These are phyloP conservation scores for Hetaerina americana DNA, from an alignment of 1,140 invertebrate genomes.

Conservation along the genomic window DNA sequence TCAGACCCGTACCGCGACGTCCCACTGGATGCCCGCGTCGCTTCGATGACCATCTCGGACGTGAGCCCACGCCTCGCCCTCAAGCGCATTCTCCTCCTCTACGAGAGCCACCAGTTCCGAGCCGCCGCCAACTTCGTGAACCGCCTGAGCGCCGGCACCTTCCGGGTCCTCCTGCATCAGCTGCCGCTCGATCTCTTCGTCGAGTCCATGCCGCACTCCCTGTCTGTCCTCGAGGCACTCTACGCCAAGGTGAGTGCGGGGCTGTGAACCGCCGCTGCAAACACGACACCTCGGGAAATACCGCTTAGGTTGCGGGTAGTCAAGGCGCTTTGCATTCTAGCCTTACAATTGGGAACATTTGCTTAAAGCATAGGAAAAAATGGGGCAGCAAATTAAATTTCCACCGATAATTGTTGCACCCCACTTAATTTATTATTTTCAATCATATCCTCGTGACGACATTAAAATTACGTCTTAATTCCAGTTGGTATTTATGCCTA, in stretches of 20 bases:
- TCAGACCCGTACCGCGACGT: background rate
- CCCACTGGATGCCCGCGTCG: slow-evolving; percentile 23
- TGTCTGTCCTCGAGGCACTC: slow-evolving; percentile 72
- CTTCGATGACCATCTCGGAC: slow-evolving; percentile 40
- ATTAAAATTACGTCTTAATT: no score
- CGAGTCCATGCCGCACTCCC: slow-evolving; percentile 72
- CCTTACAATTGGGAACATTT: no score
- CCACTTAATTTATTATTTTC: no score
- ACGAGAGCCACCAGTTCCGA: slow-evolving; percentile 62
- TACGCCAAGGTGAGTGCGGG: slow-evolving; percentile 52
- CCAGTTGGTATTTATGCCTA: no score
- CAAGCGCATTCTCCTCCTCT: slow-evolving; percentile 54
- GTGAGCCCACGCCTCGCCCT: slow-evolving; percentile 60
- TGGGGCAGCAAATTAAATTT: no score
- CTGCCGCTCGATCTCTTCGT: slow-evolving; percentile 75
- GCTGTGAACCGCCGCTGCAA: no score
- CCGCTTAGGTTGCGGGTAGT: no score
- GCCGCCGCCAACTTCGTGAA: slow-evolving; percentile 66
- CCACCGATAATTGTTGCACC: no score
- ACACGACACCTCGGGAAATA: no score
- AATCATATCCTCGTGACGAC: no score
- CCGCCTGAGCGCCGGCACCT: slow-evolving; percentile 54
- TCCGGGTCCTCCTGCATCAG: slow-evolving; percentile 56
- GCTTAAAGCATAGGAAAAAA: no score
- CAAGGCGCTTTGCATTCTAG: no score